A percentile compares a stretch with the other conserved stretches of the same genome.
Conservation (phyloP, 2,888 invertebrate species). For the Diaphora mendica region DNA sequence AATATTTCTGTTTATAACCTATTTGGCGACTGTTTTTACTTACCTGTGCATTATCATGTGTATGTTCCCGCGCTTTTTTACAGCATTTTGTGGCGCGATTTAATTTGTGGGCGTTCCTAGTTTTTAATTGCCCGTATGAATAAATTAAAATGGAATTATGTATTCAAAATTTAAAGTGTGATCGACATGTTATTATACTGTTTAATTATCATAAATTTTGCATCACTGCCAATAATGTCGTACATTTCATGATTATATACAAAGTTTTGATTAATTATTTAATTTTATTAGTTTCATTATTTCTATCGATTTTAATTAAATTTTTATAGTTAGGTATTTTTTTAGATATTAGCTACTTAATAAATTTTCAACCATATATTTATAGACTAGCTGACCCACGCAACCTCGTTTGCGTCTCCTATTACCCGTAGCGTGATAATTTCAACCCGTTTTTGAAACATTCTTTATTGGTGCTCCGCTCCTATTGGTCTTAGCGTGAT, state of each 20-base stretch:
- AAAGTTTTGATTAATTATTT: neutral
- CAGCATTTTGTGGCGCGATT: conserved; percentile 25
- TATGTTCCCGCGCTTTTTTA: conserved; percentile 30
- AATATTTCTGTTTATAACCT: conserved; percentile 52
- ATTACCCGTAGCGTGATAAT: too few species aligned
- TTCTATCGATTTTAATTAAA: neutral
- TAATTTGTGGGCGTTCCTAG: conserved; percentile 19
- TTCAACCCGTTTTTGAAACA: too few species aligned
- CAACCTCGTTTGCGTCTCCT: too few species aligned
- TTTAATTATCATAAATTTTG: conserved; percentile 3
- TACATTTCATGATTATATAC: neutral
- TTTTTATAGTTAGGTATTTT: neutral
- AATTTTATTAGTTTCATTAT: neutral
- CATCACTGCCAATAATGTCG: neutral
- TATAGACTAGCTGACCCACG: too few species aligned
- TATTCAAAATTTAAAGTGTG: neutral
- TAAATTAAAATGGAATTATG: conserved; percentile 9
- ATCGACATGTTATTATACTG: neutral
- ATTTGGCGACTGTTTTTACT: conserved; percentile 52
- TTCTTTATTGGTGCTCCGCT: too few species aligned
- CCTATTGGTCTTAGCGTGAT: too few species aligned
- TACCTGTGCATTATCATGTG: conserved; percentile 29
- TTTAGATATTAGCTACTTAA: neutral
- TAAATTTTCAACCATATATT: too few species aligned
- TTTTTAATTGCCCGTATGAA: conserved; percentile 19